Evolutionary conservation across 2,113 vertebrate genomes (phyloP).

Genomic region (Eublepharis macularius): DNA sequence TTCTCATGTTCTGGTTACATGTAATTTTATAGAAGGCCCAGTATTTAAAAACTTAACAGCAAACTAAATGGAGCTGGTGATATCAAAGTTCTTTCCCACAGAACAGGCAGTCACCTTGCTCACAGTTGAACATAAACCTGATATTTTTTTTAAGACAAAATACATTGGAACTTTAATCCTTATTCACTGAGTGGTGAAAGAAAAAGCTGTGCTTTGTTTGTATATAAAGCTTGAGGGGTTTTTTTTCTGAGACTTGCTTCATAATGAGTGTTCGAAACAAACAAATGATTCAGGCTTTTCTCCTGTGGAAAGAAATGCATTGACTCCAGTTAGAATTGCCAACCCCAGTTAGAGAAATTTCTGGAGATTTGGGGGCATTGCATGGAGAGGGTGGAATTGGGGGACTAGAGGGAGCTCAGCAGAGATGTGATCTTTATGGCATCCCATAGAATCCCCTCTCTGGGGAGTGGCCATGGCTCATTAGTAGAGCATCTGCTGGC

Average conservation of each 20-base stretch:
- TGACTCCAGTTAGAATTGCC: not conserved
- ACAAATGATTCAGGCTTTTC: not conserved
- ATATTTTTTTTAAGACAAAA: not conserved
- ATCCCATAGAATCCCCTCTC: too few species aligned
- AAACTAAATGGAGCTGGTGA: slow-evolving; percentile 23
- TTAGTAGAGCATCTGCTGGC: too few species aligned
- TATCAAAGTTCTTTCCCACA: slow-evolving; percentile 13
- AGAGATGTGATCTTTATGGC: too few species aligned
- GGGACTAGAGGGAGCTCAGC: too few species aligned
- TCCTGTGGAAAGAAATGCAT: not conserved
- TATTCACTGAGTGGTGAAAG: not conserved
- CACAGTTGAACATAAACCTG: not conserved
- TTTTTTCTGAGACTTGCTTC: not conserved
- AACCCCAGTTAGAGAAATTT: too few species aligned
- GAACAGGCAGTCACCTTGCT: not conserved
- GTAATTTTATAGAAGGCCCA: not conserved
- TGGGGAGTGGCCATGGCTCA: too few species aligned
- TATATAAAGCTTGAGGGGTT: not conserved
- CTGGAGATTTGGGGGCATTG: too few species aligned
- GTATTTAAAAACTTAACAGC: slow-evolving; percentile 8
- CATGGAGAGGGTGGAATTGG: too few species aligned
- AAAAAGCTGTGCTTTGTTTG: not conserved
- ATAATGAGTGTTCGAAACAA: not conserved
- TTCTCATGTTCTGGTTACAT: slow-evolving; percentile 32
- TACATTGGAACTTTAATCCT: not conserved